A percentile compares a stretch with the other conserved stretches of the same genome.
Evolutionary conservation across 1,140 invertebrate genomes (phyloP).

Genomic region (Arctopsyche grandis): DNA sequence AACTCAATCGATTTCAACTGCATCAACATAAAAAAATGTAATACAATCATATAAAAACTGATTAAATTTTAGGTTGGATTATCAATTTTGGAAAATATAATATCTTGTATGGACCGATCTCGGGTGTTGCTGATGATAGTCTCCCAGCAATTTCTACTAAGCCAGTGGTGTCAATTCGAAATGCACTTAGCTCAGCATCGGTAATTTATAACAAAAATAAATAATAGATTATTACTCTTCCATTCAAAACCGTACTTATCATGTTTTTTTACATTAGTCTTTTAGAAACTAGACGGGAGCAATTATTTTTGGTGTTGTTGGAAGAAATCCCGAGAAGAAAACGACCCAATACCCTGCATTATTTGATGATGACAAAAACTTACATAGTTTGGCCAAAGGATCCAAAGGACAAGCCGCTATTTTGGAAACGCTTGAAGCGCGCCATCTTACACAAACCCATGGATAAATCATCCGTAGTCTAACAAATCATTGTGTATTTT

Average conservation of each 20-base stretch:
- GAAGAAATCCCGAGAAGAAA: constrained; percentile 70
- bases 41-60: neutral
- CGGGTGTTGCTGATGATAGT: constrained; percentile 70
- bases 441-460: constrained; percentile 58
- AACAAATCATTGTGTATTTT: constrained; percentile 26
- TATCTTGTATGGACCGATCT: constrained; percentile 72
- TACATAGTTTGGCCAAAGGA: constrained; percentile 71
- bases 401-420: constrained; percentile 59
- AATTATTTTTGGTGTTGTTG: constrained; percentile 70
- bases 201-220: constrained; percentile 54
- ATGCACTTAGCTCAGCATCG: constrained; percentile 74
- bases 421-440: constrained; percentile 63
- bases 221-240: neutral
- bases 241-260: neutral
- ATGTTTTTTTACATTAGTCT: constrained; percentile 59
- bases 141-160: constrained; percentile 68
- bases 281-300: constrained; percentile 69
- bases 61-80: constrained; percentile 66
- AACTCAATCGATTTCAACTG: no score
- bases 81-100: constrained; percentile 73
- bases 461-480: constrained; percentile 60
- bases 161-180: constrained; percentile 75
- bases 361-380: constrained; percentile 72
- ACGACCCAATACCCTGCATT: constrained; percentile 70
- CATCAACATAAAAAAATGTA: neutral